Percentiles rank a stretch among this genome's conserved stretches.
These are phyloP conservation scores for Dione juno DNA, from an alignment of 2,888 invertebrate species.

Conservation along the genomic window DNA sequence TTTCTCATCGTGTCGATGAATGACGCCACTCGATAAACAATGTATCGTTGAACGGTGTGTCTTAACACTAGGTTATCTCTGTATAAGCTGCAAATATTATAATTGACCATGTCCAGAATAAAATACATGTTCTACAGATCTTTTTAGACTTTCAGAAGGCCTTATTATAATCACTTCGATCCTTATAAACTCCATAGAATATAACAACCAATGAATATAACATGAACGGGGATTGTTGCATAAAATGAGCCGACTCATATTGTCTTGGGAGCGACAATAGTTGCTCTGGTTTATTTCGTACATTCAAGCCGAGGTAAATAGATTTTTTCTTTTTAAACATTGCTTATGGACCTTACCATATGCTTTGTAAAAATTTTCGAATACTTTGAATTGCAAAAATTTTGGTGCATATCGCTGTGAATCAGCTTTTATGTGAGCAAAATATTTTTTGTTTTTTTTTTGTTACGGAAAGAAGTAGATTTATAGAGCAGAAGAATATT, in stretches of 20 bases:
- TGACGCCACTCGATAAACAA: no score
- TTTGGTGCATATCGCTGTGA: neutral
- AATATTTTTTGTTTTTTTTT: neutral
- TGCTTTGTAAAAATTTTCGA: neutral
- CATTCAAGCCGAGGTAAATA: slow-evolving; percentile 54
- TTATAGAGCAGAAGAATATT: neutral
- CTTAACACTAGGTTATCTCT: no score
- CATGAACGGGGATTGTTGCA: slow-evolving; percentile 52
- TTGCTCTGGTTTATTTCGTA: slow-evolving; percentile 56
- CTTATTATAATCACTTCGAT: neutral
- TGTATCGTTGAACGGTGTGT: no score
- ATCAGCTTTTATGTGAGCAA: neutral
- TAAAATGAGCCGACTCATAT: slow-evolving; percentile 53
- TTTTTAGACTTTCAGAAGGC: neutral
- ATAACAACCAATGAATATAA: slow-evolving; percentile 49
- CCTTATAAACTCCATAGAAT: slow-evolving; percentile 31
- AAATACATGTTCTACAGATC: no score
- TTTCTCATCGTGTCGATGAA: no score
- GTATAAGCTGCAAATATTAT: no score
- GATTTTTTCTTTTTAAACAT: slow-evolving; percentile 44
- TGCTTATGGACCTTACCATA: neutral
- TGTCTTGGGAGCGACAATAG: slow-evolving; percentile 61
- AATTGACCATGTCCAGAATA: no score
- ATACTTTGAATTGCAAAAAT: slow-evolving; percentile 7
- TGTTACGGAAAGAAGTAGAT: neutral